Evolutionary conservation across 2,888 invertebrate genomes (phyloP).

Genomic region (Anaspis maculata): DNA sequence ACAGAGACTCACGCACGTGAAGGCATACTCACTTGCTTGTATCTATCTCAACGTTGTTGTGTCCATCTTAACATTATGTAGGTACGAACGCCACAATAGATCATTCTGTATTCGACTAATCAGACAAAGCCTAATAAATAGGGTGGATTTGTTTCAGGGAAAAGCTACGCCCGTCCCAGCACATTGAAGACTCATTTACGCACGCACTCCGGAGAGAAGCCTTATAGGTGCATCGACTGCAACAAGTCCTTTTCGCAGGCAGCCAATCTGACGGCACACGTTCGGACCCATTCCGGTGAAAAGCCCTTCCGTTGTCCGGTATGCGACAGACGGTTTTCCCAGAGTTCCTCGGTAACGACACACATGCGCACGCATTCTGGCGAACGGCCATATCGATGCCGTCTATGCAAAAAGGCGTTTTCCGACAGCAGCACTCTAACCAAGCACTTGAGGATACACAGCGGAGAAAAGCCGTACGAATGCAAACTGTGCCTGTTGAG

Average conservation of each 20-base stretch:
- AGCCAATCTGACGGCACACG: constrained; percentile 96
- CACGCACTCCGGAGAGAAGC: constrained; percentile 93
- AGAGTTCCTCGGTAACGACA: constrained; percentile 91
- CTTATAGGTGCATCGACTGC: constrained; percentile 86
- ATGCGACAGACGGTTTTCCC: constrained; percentile 94
- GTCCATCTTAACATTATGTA: no score
- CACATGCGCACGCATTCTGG: constrained; percentile 99
- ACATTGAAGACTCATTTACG: constrained; percentile 95
- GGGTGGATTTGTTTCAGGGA: constrained; percentile 46
- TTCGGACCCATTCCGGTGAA: constrained; percentile 92
- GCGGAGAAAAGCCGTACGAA: constrained; percentile 94
- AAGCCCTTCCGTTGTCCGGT: constrained; percentile 96
- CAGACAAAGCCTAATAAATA: no score
- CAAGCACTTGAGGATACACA: constrained; percentile 88
- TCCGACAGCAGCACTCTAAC: constrained; percentile 98
- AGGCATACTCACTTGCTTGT: no score
- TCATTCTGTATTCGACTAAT: no score
- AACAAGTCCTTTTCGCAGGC: constrained; percentile 97
- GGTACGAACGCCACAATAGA: no score
- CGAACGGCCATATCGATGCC: constrained; percentile 90
- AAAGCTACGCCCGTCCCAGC: constrained; percentile 93
- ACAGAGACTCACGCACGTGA: no score
- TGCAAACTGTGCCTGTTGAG: constrained; percentile 92
- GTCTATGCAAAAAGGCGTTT: constrained; percentile 96
- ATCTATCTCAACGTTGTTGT: no score